Evolutionary conservation across 2,888 invertebrate species (phyloP), one percentile per base, ranked within the genome.

Genomic region (Drosophila neoperkinsi): DNA sequence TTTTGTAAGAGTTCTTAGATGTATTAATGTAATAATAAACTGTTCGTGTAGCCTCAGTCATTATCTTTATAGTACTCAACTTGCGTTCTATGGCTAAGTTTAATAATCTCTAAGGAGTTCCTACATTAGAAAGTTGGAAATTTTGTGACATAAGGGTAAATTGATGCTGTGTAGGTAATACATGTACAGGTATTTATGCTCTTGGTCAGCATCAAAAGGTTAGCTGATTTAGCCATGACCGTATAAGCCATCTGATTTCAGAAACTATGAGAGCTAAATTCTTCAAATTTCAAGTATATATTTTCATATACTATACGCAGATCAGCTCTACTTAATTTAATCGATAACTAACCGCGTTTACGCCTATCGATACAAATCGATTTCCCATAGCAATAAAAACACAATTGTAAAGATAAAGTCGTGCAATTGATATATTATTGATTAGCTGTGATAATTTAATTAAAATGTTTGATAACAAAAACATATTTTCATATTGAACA

Each of bases 181-280:
- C 16, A 13, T 34, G 2, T 34, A 5, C 2, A 9, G 3, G 16
- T 9, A 21, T 21, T 21, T 43, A 7, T 13, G 21, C 6, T 43
- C 21, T 13, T 13, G 7, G 7, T 7, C 3, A 21, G 43, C 13
- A 4, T 13, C 3, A 7, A 1, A 21, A 43, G 21, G 6, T 21
- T 6, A 1, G 13, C 6, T 13, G 21, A 43, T 43, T 43, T 21
- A 21, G n/a, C 41, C 41, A 4, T n/a, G 46, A 1, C 2, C 11
- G 11, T 10, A 10, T 11, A 0, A 2, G 11, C 11, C 21, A 0
- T 4, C 11, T 11, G n/a, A 1, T 43, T 16, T 16, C 21, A 46
- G 21, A 21, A 0, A 0, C 4, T 46, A 16, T 7, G 4, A 28
- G 13, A 16, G 0, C 4, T 16, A 2, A 4, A 1, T 4, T 4